Base-by-base conservation (phyloP, 2,888 invertebrate species). In the Andrena bucephala region DNA sequence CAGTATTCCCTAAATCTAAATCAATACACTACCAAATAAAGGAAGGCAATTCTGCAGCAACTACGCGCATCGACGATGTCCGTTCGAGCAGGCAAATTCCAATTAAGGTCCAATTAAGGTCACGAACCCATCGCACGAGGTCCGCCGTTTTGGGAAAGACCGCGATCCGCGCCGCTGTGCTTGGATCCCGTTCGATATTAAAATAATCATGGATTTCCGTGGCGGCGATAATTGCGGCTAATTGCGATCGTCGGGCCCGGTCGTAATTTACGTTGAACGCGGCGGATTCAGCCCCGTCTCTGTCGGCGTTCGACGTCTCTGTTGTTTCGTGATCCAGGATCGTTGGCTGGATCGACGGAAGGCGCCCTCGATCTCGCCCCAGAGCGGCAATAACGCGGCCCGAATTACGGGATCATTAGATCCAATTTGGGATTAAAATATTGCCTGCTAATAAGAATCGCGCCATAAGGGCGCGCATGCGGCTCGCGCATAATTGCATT, bases 381-480 rank as follows among this genome's bases (percentile, higher is more conserved):
- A 42, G 69, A 77, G 81, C 65, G 65, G 83, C 81, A 88, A 88
- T 86, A 85, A 88, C 71, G 83, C 71, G 68, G 62, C 67, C 84
- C 81, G 87, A 90, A 91, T 92, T 90, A 89, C 86, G 81, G 85
- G 82, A 83, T 87, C 87, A 91, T 92, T 91, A 90, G 88, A 86
- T 81, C 89, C 90, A 90, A 92, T 92, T 92, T 92, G 88, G 87
- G 91, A 92, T 92, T 91, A 93, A 93, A 93, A 92, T 93, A 93
- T 93, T 92, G 92, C 91, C 91, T 91, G 92, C 90, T 93, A 93
- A 93, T 92, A 92, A 92, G 92, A 91, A 85, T 91, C 89, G 89
- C 85, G 33, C 87, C 83, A 85, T 27, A 57, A 57, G 82, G 65
- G 75, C 82, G 86, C 83, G 83, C 88, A 83, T 82, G 85, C 67